Evolutionary conservation across 2,113 vertebrate species (phyloP).

Genomic region (Delphinus delphis): DNA sequence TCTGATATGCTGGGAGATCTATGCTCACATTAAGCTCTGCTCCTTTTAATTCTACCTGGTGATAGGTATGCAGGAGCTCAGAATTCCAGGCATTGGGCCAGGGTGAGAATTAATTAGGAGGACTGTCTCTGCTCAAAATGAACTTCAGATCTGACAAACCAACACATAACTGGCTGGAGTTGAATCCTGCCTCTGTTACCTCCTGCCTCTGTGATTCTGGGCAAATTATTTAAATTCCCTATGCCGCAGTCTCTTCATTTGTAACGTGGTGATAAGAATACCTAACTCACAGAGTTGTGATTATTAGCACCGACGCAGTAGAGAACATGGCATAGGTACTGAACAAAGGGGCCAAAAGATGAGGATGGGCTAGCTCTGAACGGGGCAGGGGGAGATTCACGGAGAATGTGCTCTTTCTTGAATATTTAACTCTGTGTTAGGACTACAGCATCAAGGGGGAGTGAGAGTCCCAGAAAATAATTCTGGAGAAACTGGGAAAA

Average conservation of each 20-base stretch:
- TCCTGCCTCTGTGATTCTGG: neutral
- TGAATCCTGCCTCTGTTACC: neutral
- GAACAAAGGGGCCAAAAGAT: neutral
- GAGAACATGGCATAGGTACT: neutral
- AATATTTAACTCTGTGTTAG: neutral
- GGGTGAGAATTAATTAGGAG: neutral
- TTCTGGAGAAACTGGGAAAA: neutral
- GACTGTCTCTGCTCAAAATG: neutral
- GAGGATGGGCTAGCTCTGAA: neutral
- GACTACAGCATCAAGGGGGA: neutral
- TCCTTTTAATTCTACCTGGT: slow-evolving; percentile 45
- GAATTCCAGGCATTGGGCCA: slow-evolving; percentile 28
- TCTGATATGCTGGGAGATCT: neutral
- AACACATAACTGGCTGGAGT: neutral
- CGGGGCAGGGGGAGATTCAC: accelerated
- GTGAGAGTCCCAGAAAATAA: neutral
- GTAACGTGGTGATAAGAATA: neutral
- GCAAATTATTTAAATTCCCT: neutral
- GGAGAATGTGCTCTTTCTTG: neutral
- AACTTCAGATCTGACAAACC: neutral
- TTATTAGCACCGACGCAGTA: neutral
- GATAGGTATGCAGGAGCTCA: slow-evolving; percentile 37
- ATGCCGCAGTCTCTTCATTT: neutral
- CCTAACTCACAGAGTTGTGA: neutral
- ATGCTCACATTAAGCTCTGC: neutral